Percentiles rank a stretch among this genome's conserved stretches.
phyloP scores from a whole-genome alignment of 2,888 invertebrate genomes.

The Amiota minor region DNA sequence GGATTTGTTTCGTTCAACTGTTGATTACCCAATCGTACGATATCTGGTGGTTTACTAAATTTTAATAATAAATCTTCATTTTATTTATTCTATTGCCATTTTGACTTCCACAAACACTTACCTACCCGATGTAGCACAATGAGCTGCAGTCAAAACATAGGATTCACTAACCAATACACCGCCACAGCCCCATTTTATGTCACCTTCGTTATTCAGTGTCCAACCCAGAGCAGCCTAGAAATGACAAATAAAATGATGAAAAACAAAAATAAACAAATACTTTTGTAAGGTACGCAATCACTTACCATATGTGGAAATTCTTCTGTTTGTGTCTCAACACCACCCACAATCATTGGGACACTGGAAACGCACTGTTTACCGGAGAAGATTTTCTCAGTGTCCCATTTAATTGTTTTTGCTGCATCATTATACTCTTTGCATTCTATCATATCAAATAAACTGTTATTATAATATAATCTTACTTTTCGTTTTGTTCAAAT shows the following conservation, averaged over 20 bases:
- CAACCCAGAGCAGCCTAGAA: slow-evolving; percentile 70
- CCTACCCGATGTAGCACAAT: slow-evolving; percentile 73
- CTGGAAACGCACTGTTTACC: slow-evolving; percentile 69
- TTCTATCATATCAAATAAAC: slow-evolving; percentile 65
- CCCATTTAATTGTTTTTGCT: slow-evolving; percentile 58
- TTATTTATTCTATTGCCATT: not conserved
- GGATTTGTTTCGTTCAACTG: slow-evolving; percentile 73
- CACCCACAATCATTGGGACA: slow-evolving; percentile 76
- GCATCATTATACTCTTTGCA: slow-evolving; percentile 75
- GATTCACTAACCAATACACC: slow-evolving; percentile 74
- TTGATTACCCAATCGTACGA: slow-evolving; percentile 75
- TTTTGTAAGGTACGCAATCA: not conserved
- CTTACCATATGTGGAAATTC: slow-evolving; percentile 78
- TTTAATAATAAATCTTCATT: not conserved
- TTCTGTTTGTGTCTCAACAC: slow-evolving; percentile 73
- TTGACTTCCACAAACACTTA: slow-evolving; percentile 38
- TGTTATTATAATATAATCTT: not conserved
- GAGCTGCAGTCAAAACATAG: slow-evolving; percentile 77
- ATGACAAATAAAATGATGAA: not conserved
- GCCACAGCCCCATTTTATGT: slow-evolving; percentile 70
- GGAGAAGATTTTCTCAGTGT: slow-evolving; percentile 54
- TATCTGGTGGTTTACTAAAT: slow-evolving; percentile 74
- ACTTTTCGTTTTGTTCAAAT: not conserved
- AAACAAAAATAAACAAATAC: not conserved
- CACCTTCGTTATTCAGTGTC: slow-evolving; percentile 55